Conservation (phyloP, 2,888 invertebrate genomes). For the Aphidoletes aphidimyza region DNA sequence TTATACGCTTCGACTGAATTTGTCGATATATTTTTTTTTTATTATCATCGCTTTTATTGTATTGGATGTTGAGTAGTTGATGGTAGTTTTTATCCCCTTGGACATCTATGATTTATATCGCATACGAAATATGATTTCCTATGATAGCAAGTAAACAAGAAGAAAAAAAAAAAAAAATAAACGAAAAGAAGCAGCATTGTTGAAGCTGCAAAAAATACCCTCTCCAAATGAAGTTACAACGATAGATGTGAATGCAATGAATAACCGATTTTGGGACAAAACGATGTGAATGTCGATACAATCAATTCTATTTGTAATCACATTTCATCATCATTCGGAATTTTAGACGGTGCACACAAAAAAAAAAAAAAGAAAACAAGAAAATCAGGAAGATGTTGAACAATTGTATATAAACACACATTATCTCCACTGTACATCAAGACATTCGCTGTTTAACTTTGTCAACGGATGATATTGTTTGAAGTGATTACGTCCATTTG, state of each 20-base stretch:
- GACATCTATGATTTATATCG: constrained; percentile 21
- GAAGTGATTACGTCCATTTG: background rate
- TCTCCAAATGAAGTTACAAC: background rate
- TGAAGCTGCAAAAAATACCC: too few species aligned
- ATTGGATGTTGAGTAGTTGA: background rate
- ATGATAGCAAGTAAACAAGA: background rate
- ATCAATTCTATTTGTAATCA: constrained; percentile 31
- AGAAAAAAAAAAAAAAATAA: background rate
- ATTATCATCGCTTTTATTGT: background rate
- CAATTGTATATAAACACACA: background rate
- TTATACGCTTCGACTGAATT: constrained; percentile 4
- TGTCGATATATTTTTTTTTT: background rate
- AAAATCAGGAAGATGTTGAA: background rate
- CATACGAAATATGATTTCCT: background rate
- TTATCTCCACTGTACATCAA: constrained; percentile 40
- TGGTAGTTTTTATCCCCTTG: constrained; percentile 18
- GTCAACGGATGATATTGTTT: constrained; percentile 16
- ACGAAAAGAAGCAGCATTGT: background rate
- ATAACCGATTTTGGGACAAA: background rate
- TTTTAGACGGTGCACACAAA: background rate
- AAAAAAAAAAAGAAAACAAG: background rate
- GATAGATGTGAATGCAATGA: background rate
- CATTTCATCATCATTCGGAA: background rate
- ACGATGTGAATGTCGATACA: constrained; percentile 4
- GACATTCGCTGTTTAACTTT: background rate